phyloP scores from a whole-genome alignment of 2,888 invertebrate species.

The Seira ritae region DNA sequence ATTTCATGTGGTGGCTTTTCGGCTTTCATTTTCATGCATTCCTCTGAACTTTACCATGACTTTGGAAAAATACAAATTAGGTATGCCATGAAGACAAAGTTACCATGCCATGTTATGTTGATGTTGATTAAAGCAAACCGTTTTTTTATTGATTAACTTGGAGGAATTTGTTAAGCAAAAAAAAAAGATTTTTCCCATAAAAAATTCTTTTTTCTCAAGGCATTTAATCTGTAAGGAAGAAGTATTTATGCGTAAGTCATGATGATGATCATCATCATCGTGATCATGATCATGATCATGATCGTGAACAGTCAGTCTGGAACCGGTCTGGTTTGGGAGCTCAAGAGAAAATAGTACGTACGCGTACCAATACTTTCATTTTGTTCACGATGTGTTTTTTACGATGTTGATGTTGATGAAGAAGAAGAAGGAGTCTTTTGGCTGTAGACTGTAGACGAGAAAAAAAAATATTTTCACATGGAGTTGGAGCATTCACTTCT shows the following conservation, averaged over 20 bases:
- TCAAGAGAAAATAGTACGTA: too few species aligned
- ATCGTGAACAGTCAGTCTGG: not conserved
- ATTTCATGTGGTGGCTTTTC: not conserved
- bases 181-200: not conserved
- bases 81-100: too few species aligned
- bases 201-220: not conserved
- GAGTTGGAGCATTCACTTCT: not conserved
- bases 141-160: not conserved
- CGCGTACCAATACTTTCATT: too few species aligned
- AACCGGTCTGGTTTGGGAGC: not conserved
- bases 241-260: constrained; percentile 10
- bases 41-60: not conserved
- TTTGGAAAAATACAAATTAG: not conserved
- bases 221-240: not conserved
- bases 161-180: constrained; percentile 1
- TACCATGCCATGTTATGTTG: too few species aligned
- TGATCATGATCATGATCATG: too few species aligned
- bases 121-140: not conserved
- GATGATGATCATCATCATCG: too few species aligned
- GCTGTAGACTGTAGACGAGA: too few species aligned
- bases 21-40: constrained; percentile 11
- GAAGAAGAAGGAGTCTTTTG: too few species aligned
- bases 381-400: too few species aligned
- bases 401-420: too few species aligned
- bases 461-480: too few species aligned